Percentiles rank a stretch among this genome's conserved stretches.
These are phyloP conservation scores for Hemicordylus capensis DNA, from an alignment of 2,113 vertebrate species.

Conservation along the genomic window DNA sequence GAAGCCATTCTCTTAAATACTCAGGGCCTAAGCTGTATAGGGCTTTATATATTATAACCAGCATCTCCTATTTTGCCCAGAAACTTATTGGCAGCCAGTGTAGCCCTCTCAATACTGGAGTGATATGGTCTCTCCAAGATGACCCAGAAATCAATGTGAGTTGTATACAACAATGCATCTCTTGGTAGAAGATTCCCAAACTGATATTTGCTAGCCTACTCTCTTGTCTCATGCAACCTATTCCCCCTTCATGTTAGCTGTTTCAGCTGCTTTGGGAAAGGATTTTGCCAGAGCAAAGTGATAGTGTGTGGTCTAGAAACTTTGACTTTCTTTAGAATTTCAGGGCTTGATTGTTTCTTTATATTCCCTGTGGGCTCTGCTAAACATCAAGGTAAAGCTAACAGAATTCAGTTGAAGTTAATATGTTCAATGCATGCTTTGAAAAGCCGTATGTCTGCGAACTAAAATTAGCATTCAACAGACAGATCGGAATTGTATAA, in stretches of 20 bases:
- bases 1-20: too few species aligned
- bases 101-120: too few species aligned
- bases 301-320: neutral
- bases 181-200: too few species aligned
- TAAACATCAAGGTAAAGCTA: neutral
- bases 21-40: too few species aligned
- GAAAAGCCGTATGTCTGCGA: neutral
- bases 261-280: neutral
- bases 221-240: too few species aligned
- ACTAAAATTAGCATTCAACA: neutral
- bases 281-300: neutral
- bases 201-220: too few species aligned
- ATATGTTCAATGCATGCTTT: neutral
- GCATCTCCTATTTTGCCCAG: too few species aligned
- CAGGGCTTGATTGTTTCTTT: neutral
- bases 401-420: neutral
- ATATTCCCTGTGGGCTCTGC: neutral
- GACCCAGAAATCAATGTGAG: too few species aligned
- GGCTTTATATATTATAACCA: too few species aligned
- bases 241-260: neutral
- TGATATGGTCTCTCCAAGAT: too few species aligned
- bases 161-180: too few species aligned
- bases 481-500: neutral
- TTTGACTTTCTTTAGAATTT: neutral
- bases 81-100: too few species aligned